phyloP scores from a whole-genome alignment of 2,797 vertebrate species.

The Odontamblyopus rebecca region DNA sequence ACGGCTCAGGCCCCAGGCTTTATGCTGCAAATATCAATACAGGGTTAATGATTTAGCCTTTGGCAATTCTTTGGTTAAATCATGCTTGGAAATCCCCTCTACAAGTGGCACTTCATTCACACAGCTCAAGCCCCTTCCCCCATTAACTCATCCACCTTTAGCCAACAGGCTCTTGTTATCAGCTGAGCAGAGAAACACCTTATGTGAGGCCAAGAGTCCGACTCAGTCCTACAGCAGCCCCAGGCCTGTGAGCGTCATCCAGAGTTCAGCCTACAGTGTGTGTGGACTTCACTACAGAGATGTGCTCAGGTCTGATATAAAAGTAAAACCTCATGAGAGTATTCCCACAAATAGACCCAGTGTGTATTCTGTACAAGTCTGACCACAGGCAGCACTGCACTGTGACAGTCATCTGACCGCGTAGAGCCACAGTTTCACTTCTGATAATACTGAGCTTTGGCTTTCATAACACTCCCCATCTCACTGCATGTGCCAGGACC shows the following conservation, averaged over 20 bases:
- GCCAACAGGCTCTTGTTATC: conserved; percentile 49
- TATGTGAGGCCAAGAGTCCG: conserved; percentile 35
- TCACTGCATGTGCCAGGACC: conserved; percentile 39
- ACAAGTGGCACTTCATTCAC: conserved; percentile 53
- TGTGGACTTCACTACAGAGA: conserved; percentile 1
- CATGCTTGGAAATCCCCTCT: conserved; percentile 59
- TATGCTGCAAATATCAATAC: conserved; percentile 60
- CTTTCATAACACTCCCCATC: conserved; percentile 36
- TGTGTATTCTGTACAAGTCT: conserved; percentile 5
- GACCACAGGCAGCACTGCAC: conserved; percentile 30
- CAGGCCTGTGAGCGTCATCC: conserved; percentile 42
- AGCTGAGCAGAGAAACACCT: conserved; percentile 52
- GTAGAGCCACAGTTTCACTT: conserved; percentile 29
- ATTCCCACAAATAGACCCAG: conserved; percentile 12
- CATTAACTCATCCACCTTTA: conserved; percentile 50
- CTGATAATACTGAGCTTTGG: conserved; percentile 27
- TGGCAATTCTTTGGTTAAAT: conserved; percentile 46
- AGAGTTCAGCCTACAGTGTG: conserved; percentile 41
- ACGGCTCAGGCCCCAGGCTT: conserved; percentile 55
- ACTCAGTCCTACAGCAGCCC: conserved; percentile 50
- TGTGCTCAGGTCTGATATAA: background rate
- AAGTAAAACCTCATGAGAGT: background rate
- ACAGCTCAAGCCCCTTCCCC: conserved; percentile 43
- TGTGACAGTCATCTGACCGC: conserved; percentile 27
- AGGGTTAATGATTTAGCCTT: conserved; percentile 74